Percentiles rank a stretch among this genome's conserved stretches.
Evolutionary conservation across 2,113 vertebrate genomes (phyloP).

Genomic region (Channa argus): DNA sequence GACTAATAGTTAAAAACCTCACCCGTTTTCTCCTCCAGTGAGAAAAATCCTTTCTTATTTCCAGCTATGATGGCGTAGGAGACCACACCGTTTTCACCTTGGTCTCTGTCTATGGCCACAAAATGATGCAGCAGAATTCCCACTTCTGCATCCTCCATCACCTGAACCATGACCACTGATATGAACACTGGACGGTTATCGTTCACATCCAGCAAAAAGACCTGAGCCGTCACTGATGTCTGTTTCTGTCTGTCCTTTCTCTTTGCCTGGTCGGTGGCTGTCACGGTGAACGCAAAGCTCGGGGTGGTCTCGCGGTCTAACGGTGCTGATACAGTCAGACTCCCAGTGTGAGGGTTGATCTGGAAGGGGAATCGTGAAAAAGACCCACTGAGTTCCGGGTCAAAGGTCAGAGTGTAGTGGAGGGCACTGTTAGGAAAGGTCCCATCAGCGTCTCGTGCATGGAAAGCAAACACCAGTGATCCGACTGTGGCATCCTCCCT

Average conservation of each 20-base stretch:
- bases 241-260: constrained; percentile 78
- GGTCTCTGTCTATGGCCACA: constrained; percentile 87
- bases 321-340: constrained; percentile 81
- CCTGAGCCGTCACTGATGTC: constrained; percentile 81
- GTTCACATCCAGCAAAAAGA: constrained; percentile 90
- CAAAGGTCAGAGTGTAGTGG: constrained; percentile 83
- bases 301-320: constrained; percentile 86
- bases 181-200: constrained; percentile 90
- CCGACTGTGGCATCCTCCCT: constrained; percentile 86
- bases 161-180: constrained; percentile 73
- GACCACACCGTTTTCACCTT: constrained; percentile 85
- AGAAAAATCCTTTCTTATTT: constrained; percentile 84
- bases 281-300: constrained; percentile 84
- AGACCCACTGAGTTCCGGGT: constrained; percentile 29
- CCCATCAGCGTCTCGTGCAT: constrained; percentile 90
- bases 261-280: constrained; percentile 85
- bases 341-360: constrained; percentile 86
- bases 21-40: constrained; percentile 89
- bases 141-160: constrained; percentile 84
- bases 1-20: background rate
- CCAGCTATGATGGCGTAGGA: constrained; percentile 86
- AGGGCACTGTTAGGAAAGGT: constrained; percentile 88
- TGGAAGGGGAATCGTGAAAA: constrained; percentile 80
- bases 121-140: constrained; percentile 87
- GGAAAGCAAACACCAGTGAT: constrained; percentile 85